Base-by-base conservation (phyloP, 2,113 vertebrate species). In the Procapra przewalskii region DNA sequence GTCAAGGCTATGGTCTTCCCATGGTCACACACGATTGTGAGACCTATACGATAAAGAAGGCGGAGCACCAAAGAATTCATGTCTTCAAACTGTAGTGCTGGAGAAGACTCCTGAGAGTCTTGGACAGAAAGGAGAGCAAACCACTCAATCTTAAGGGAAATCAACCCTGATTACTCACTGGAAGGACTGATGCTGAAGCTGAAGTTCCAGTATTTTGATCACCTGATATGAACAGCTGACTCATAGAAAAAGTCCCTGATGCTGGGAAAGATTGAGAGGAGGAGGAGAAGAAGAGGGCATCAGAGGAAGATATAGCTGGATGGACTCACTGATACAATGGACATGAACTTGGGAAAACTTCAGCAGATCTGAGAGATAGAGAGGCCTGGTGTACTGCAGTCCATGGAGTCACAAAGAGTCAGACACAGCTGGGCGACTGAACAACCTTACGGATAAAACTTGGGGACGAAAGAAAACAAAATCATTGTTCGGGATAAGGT, bases 321-420 rank as follows among this genome's bases (percentile, higher is more conserved):
- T 40, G 67, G 67, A 40, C 67, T 75, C 67, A 75, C 36, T 75
- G 36, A 40, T 75, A 75, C 67, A 75, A 25, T 40, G n/a, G 19
- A 25, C 67, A 75, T 75, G 36, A 40, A 75, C 21, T 40, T 40
- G 67, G 67, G 67, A 13, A 40, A 75, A 75, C 21, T 25, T 23
- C 10, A 75, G 67, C 19, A 40, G 67, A 40, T 25, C 19, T 23
- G 10, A 36, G 36, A 21, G 40, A 27, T 25, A 77, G 36, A 75
- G 36, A 43, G 5, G 36, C 40, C 40, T 27, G 40, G 71, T 0
- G 1, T 40, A 6, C 40, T 43, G 23, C 2, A 43, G 71, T 43
- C 40, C 71, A 7, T 15, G 12, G 40, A 40, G 40, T 27, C 0
- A 0, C 71, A 77, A 77, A 77, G 40, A 27, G 71, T 27, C 29